Evolutionary conservation across 2,113 vertebrate species (phyloP), one percentile per base, ranked within the genome.

Genomic region (Sakesphorus luctuosus): DNA sequence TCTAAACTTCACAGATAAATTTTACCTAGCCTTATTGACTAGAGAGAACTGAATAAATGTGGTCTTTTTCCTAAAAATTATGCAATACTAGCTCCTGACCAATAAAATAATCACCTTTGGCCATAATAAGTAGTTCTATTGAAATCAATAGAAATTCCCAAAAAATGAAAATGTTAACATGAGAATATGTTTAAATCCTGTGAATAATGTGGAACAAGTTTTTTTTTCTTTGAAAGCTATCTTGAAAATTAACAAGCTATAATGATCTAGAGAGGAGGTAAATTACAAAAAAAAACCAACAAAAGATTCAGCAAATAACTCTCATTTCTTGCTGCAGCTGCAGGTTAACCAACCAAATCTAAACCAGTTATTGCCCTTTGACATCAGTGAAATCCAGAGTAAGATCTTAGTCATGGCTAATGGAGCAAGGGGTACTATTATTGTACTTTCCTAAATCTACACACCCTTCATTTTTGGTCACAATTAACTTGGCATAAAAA

Each of bases 141-240:
- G 86, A 91, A 96, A 93, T 96, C 90, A 76, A 93, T 74, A 83
- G 82, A 86, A 91, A 89, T 77, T 77, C 33, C 20, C 46, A 55
- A 85, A 43, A 76, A 93, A 89, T 20, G 85, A 93, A 91, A 94
- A 65, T 87, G 93, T 59, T 90, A 84, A 84, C 47, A 43, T 86
- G 74, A 56, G 33, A 11, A 12, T 82, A 16, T 25, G 16, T 81
- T 89, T 61, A 82, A 77, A 78, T 66, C n/a, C 38, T 76, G 26
- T 59, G 88, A 83, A 73, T 67, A 76, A 85, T 52, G 55, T 50
- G 29, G 23, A 55, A 14, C 13, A 62, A n/a, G 36, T 13, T 66
- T 94, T 43, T 43, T 40, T 89, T 69, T 43, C 58, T 58, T 92
- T 88, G 20, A 92, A 90, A 86, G 29, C 7, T 69, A 59, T 46